These are phyloP conservation scores for Coilia nasus DNA, from an alignment of 2,797 vertebrate genomes.

Conservation along the genomic window DNA sequence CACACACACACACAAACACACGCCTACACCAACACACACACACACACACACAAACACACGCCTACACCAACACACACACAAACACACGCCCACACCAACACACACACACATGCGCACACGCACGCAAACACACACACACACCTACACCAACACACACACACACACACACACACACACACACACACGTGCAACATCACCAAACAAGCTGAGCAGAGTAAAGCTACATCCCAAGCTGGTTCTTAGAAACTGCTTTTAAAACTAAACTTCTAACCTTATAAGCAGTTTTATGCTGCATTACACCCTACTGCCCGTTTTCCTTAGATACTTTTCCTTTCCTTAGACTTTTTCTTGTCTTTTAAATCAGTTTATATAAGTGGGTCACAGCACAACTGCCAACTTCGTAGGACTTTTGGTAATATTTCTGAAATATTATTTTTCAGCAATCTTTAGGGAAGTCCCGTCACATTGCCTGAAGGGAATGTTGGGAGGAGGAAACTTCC, in stretches of 20 bases:
- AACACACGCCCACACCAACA: no score
- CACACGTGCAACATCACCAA: neutral
- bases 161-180: no score
- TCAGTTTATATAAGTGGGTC: neutral
- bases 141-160: no score
- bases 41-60: no score
- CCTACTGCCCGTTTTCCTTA: neutral
- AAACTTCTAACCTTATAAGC: neutral
- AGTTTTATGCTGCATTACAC: neutral
- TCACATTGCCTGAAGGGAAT: no score
- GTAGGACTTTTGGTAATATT: neutral
- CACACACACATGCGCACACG: no score
- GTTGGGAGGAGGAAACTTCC: no score
- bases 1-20: no score
- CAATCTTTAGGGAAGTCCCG: no score
- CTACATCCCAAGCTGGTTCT: neutral
- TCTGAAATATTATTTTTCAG: neutral
- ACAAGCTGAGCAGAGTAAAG: neutral
- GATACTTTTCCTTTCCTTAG: neutral
- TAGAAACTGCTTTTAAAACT: neutral
- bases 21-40: no score
- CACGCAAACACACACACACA: no score
- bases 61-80: no score
- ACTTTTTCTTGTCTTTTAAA: neutral
- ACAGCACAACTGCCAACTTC: neutral